phyloP scores from a whole-genome alignment of 2,797 vertebrate species.

The Dendrocincla fuliginosa region DNA sequence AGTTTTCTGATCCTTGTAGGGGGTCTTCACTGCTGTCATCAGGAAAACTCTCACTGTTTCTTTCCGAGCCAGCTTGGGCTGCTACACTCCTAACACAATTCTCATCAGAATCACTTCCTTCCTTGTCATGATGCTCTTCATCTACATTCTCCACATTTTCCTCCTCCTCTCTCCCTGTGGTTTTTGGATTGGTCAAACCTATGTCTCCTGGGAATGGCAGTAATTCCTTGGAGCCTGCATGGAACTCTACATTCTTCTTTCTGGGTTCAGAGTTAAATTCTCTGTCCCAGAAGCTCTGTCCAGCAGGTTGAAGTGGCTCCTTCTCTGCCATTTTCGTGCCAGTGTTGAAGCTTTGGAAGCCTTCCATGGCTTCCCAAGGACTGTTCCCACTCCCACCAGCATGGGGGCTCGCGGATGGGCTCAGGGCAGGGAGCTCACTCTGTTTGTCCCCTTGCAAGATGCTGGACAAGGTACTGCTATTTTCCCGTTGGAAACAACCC shows the following conservation, averaged over 20 bases:
- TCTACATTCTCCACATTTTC: background rate
- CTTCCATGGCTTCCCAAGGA: background rate
- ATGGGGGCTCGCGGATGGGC: rapidly evolving
- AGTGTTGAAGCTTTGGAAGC: background rate
- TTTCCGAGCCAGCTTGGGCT: background rate
- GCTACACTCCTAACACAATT: background rate
- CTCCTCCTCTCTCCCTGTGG: background rate
- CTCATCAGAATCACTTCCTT: background rate
- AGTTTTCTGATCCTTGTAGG: background rate
- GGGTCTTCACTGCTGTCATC: background rate
- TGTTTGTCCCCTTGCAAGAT: background rate
- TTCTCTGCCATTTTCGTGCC: rapidly evolving
- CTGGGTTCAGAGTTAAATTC: rapidly evolving
- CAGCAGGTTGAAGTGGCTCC: background rate
- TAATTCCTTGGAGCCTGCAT: background rate
- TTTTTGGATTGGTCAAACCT: background rate
- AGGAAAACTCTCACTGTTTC: background rate
- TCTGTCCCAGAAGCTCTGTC: background rate
- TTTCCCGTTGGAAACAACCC: background rate
- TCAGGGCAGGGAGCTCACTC: background rate
- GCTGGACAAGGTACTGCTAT: background rate
- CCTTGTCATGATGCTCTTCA: background rate
- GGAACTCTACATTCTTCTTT: background rate
- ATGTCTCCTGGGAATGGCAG: background rate
- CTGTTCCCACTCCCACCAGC: background rate